Percentiles rank a stretch among this genome's conserved stretches.
Evolutionary conservation across 2,888 invertebrate species (phyloP).

Genomic region (Orchesella flavescens): DNA sequence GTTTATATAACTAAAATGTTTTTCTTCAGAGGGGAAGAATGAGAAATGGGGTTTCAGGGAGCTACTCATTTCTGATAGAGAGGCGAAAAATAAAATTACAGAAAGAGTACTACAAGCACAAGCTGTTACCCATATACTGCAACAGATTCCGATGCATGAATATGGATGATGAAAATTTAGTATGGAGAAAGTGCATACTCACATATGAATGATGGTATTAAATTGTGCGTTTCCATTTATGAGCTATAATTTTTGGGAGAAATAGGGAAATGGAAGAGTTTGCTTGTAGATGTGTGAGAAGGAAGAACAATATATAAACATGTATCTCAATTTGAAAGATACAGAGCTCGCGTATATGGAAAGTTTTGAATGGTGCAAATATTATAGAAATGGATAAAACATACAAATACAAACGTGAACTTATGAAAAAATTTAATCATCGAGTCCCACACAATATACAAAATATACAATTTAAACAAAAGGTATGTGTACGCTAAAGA

Average conservation of each 20-base stretch:
- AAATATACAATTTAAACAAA: not conserved
- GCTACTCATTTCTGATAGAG: too few relatives aligned
- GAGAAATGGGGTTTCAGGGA: too few relatives aligned
- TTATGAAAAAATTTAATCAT: slow-evolving; percentile 37
- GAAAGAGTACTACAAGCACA: not conserved
- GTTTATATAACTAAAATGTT: too few relatives aligned
- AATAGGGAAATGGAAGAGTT: too few relatives aligned
- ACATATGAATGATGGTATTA: not conserved
- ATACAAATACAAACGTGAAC: slow-evolving; percentile 25
- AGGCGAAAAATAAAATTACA: not conserved
- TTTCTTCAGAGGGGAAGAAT: too few relatives aligned
- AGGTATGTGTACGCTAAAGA: not conserved
- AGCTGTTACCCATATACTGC: slow-evolving; percentile 1
- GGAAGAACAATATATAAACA: too few relatives aligned
- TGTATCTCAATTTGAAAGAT: too few relatives aligned
- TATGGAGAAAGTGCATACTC: not conserved
- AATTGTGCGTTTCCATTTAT: not conserved
- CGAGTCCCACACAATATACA: slow-evolving; percentile 39
- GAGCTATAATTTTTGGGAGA: too few relatives aligned
- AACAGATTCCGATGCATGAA: slow-evolving; percentile 17
- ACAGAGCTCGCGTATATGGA: too few relatives aligned
- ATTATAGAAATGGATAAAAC: not conserved
- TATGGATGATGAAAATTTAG: slow-evolving; percentile 29
- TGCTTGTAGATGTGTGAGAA: too few relatives aligned
- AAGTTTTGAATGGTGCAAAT: not conserved